Base-by-base conservation (phyloP, 2,797 vertebrate species). In the Pitangus sulphuratus region DNA sequence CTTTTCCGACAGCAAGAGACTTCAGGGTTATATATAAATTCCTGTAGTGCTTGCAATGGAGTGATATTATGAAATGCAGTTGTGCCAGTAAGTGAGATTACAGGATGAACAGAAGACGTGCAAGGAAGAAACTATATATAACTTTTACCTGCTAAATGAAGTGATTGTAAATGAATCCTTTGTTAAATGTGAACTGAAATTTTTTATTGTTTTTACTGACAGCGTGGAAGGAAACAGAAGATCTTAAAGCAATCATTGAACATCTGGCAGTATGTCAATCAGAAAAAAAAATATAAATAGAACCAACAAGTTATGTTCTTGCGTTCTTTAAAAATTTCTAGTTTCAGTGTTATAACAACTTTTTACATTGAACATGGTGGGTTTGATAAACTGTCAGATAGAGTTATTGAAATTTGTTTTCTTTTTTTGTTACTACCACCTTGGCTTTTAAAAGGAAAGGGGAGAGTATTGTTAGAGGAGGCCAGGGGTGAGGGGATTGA, bases 1-100 rank as follows among this genome's bases (percentile, higher is more conserved):
- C 84, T 74, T 93, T 94, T 87, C 66, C 87, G 85, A 87, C 64
- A 85, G 53, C 65, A 72, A 74, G 89, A 91, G 16, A 78, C 74
- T 54, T 45, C 50, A 92, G 57, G 60, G 35, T 86, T 80, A 37
- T 66, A 31, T 4, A 37, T 72, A 18, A 68, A 78, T 93, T 69
- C 61, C 64, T 45, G 39, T 24, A 35, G 33, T 87, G 72, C 56
- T 88, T 84, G 56, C 33, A 57, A 5, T 54, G 37, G n/a, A 28
- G n/a, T 76, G 37, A 48, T 86, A 66, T 11, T 84, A 31, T 33
- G 84, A 78, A 86, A 82, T 51, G 16, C 13, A 12, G 31, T 84
- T 72, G 51, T 85, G 26, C 31, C 74, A 77, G 51, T 96, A 76
- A 94, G 40, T 11, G 8, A 76, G 42, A 18, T 72, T 64, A 44